These are phyloP conservation scores for Lasioglossum malachurum DNA, from an alignment of 2,888 invertebrate species.

Conservation along the genomic window DNA sequence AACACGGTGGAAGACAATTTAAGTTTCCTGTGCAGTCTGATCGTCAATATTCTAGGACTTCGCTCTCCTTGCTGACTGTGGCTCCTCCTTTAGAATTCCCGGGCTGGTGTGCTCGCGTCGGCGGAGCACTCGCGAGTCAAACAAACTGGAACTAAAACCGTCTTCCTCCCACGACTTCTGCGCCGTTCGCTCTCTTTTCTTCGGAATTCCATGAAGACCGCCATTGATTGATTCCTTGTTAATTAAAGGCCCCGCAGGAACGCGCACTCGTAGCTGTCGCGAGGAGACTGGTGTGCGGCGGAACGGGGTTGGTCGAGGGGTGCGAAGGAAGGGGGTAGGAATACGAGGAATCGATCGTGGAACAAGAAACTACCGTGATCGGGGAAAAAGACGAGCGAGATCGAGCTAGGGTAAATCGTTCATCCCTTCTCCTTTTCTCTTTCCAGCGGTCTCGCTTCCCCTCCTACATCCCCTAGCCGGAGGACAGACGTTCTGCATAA, in stretches of 20 bases:
- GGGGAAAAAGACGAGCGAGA: slow-evolving; percentile 52
- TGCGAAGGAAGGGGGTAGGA: slow-evolving; percentile 25
- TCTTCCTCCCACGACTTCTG: slow-evolving; percentile 25
- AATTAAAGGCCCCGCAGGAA: slow-evolving; percentile 78
- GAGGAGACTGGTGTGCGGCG: background rate
- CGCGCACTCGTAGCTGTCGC: slow-evolving; percentile 61
- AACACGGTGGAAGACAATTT: background rate
- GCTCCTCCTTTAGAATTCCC: background rate
- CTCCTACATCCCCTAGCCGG: slow-evolving; percentile 5
- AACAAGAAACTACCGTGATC: slow-evolving; percentile 72
- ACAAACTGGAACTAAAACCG: background rate
- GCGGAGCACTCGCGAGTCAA: background rate
- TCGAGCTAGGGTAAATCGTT: slow-evolving; percentile 58
- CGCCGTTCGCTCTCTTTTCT: slow-evolving; percentile 60
- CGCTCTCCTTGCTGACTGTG: background rate
- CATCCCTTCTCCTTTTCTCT: slow-evolving; percentile 28
- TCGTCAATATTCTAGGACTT: background rate
- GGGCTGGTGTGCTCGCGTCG: background rate
- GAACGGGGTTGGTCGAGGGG: background rate
- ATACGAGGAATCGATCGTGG: slow-evolving; percentile 72
- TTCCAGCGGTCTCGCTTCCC: background rate
- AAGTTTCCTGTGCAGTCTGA: background rate
- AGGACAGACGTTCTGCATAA: slow-evolving; percentile 72
- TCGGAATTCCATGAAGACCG: slow-evolving; percentile 70
- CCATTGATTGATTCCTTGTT: slow-evolving; percentile 80